These are phyloP conservation scores for Zootoca vivipara DNA, from an alignment of 2,113 vertebrate species.

Conservation along the genomic window DNA sequence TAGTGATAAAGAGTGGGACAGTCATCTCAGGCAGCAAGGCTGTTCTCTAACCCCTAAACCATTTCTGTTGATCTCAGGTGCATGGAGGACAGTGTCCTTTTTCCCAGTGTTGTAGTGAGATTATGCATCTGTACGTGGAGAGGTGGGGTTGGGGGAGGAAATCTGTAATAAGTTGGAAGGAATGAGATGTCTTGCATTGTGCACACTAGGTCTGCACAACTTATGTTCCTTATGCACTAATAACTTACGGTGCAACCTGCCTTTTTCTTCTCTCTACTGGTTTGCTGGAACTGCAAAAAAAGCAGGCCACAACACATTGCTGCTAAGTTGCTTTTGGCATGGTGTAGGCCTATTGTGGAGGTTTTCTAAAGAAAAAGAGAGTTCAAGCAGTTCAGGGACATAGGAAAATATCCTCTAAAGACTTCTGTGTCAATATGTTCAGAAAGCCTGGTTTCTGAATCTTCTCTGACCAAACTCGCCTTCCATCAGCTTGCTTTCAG, in stretches of 20 bases:
- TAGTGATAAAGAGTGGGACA: too few relatives aligned
- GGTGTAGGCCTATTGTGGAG: slow-evolving; percentile 1
- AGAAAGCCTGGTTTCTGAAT: slow-evolving; percentile 2
- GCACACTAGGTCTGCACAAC: not conserved
- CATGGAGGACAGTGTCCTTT: too few relatives aligned
- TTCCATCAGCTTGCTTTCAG: not conserved
- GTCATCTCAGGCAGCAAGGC: too few relatives aligned
- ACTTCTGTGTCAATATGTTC: not conserved
- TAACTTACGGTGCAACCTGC: too few relatives aligned
- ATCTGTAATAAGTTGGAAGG: slow-evolving; percentile 18
- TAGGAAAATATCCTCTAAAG: not conserved
- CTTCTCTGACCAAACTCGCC: not conserved
- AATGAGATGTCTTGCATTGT: not conserved
- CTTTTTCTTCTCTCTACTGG: not conserved
- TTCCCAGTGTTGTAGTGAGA: too few relatives aligned
- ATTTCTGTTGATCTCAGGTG: too few relatives aligned
- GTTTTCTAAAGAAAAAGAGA: not conserved
- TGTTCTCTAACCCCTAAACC: too few relatives aligned
- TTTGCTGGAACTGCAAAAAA: not conserved
- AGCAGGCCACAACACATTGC: not conserved
- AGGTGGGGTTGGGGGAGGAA: not conserved
- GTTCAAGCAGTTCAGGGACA: slow-evolving; percentile 38
- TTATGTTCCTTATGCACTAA: not conserved
- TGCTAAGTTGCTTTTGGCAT: not conserved
- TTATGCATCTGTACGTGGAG: too few relatives aligned